Conservation (phyloP, 2,797 vertebrate genomes). For the Antennarius maculatus region DNA sequence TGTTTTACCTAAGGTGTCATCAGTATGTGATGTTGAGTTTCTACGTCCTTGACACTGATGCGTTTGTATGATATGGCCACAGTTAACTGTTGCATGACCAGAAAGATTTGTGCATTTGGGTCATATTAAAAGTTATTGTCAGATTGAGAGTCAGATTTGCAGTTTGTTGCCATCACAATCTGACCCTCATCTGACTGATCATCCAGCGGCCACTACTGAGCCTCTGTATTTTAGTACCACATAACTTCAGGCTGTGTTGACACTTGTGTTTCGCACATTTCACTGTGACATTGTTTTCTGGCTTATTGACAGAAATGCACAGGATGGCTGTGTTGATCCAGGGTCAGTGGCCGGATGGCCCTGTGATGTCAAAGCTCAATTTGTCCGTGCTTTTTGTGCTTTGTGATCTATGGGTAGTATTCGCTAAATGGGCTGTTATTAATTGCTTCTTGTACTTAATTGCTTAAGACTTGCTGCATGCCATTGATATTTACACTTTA, state of each 20-base stretch:
- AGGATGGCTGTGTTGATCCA: conserved; percentile 16
- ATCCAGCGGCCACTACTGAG: not conserved
- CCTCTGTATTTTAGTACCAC: not conserved
- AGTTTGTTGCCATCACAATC: not conserved
- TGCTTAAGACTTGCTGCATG: not conserved
- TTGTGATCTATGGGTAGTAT: not conserved
- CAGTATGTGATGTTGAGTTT: conserved; percentile 1
- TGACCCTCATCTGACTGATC: no score
- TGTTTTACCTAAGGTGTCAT: conserved; percentile 17
- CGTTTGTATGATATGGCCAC: not conserved
- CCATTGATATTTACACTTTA: not conserved
- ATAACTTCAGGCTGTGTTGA: not conserved
- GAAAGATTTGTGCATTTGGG: not conserved
- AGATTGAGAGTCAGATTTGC: not conserved
- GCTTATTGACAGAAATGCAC: conserved; percentile 44
- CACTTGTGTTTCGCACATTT: conserved; percentile 4
- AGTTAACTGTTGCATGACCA: not conserved
- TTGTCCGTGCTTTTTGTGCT: not conserved
- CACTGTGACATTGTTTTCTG: conserved; percentile 15
- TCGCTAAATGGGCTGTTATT: not conserved
- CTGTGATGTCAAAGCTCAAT: not conserved
- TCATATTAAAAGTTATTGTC: not conserved
- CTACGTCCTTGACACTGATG: conserved; percentile 15
- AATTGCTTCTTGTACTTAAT: no score
- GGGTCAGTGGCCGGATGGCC: conserved; percentile 33